Evolutionary conservation across 2,113 vertebrate genomes (phyloP).

Genomic region (Probosciger aterrimus): DNA sequence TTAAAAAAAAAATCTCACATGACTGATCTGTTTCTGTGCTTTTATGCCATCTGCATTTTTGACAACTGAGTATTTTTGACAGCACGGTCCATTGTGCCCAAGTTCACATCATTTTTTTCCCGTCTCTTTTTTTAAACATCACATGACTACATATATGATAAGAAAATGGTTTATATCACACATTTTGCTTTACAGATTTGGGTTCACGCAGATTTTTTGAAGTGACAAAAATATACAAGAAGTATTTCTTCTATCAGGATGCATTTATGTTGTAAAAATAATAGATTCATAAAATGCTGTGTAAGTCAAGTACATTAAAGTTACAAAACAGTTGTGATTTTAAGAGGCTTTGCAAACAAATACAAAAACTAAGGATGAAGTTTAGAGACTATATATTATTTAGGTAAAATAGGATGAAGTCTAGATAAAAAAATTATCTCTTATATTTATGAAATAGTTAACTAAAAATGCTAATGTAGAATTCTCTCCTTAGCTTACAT

Average conservation of each 20-base stretch:
- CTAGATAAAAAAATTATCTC: not conserved
- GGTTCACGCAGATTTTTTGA: not conserved
- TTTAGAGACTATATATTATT: not conserved
- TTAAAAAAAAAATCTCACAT: not conserved
- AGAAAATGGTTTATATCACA: not conserved
- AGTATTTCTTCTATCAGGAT: not conserved
- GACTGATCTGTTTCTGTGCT: constrained; percentile 34
- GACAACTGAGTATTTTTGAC: constrained; percentile 63
- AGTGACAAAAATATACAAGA: not conserved
- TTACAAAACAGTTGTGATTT: not conserved
- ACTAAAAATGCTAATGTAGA: not conserved
- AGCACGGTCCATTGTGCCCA: constrained; percentile 44
- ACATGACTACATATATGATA: not conserved
- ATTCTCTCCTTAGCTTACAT: not conserved
- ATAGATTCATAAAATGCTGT: not conserved
- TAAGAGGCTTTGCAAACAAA: not conserved
- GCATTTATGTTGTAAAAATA: not conserved
- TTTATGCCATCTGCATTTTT: constrained; percentile 67
- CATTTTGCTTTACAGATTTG: not conserved
- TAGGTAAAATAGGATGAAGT: not conserved
- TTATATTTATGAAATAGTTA: not conserved
- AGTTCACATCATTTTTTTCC: constrained; percentile 25
- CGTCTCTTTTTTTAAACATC: not conserved
- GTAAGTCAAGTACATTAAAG: not conserved
- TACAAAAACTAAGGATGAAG: not conserved